Conservation (phyloP, 1,140 invertebrate species). For the Semibalanus balanoides region DNA sequence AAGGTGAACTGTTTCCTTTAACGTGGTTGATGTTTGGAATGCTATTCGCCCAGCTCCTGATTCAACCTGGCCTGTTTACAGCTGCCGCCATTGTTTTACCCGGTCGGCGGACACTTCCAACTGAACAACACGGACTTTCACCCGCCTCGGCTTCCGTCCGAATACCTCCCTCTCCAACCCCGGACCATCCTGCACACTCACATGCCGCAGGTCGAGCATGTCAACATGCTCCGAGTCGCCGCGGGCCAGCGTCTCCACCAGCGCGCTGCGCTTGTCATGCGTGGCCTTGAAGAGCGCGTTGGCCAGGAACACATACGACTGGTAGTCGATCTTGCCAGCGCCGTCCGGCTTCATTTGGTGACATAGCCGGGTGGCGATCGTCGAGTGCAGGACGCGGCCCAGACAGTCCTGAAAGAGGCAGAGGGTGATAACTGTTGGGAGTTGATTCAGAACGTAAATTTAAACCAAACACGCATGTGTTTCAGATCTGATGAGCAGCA, state of each 20-base stretch:
- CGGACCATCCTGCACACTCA: too few relatives aligned
- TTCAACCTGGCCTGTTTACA: too few relatives aligned
- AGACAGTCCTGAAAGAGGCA: neutral
- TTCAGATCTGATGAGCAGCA: too few relatives aligned
- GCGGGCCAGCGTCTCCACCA: neutral
- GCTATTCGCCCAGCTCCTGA: too few relatives aligned
- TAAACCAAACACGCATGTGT: too few relatives aligned
- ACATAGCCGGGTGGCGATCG: neutral
- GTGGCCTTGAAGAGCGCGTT: neutral
- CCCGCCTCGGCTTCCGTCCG: too few relatives aligned
- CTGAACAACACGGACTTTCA: too few relatives aligned
- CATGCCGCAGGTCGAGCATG: neutral
- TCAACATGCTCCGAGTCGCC: neutral
- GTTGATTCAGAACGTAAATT: neutral
- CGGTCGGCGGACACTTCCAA: too few relatives aligned
- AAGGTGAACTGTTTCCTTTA: too few relatives aligned
- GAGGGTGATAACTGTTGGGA: neutral
- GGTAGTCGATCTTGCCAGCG: neutral
- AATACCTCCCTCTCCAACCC: too few relatives aligned
- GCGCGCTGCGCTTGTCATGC: neutral
- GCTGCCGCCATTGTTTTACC: too few relatives aligned
- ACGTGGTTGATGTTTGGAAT: too few relatives aligned
- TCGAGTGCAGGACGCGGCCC: neutral
- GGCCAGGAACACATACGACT: neutral
- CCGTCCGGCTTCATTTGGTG: neutral